Base-by-base conservation (phyloP, 1,140 invertebrate species). In the Littorina saxatilis region DNA sequence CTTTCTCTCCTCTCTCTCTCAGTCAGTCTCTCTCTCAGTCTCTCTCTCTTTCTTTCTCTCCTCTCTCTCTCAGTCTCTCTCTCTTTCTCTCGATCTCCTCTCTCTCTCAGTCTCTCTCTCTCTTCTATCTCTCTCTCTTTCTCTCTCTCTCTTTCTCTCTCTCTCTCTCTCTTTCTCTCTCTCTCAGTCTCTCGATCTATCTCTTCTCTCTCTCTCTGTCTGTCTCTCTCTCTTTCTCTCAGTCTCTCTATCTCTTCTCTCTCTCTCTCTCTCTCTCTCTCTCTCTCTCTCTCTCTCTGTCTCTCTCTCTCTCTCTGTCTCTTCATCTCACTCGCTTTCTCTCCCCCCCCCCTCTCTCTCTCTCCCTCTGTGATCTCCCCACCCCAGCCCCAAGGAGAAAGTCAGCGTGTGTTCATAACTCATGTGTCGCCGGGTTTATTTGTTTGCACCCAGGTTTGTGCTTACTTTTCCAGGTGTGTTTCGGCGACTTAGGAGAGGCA, bases 61-160 rank as follows among this genome's bases (percentile, higher is more conserved):
- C 43, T 47, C 43, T 47, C 43, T 47, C 43, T 47, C 43, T 47
- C 43, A 9, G 7, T 47, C 43, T 37, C 35, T 76, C 50, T 76
- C 35, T 37, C 50, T 76, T 27, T 76, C 35, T 37, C 50, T 76
- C 74, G 43, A 17, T 37, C 50, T 55, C 50, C 50, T 47, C 50
- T 76, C 50, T 55, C 50, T 37, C 50, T 76, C 50, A 50, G 11
- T 37, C 50, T 76, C 74, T 76, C 50, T 37, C 50, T 76, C 50
- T 50, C 29, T 27, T 76, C 50, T 47, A 17, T 76, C 50, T 76
- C 50, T 37, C 35, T 76, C 50, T 76, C 35, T 55, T 50, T 52
- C 47, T 76, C 37, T 55, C 35, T 52, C 35, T 76, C 47, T 55
- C 50, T 29, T 27, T 29, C 35, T 37, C 35, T 76, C 37, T 55